These are phyloP conservation scores for Recurvirostra avosetta DNA, from an alignment of 2,113 vertebrate species.

Conservation along the genomic window DNA sequence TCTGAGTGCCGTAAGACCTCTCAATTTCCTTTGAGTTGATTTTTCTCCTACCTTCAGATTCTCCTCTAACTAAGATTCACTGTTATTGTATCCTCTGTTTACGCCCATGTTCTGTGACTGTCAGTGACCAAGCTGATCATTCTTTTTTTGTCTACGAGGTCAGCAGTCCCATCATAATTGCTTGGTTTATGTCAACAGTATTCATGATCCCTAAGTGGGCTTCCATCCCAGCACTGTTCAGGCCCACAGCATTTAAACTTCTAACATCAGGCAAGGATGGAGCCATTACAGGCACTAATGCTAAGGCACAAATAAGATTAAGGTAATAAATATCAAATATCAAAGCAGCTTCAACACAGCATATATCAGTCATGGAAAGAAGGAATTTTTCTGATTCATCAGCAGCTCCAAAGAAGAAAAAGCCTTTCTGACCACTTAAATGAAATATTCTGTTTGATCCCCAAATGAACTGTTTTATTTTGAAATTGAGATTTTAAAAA, in stretches of 20 bases:
- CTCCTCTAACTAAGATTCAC: not conserved
- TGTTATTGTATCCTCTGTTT: not conserved
- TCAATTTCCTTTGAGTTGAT: not conserved
- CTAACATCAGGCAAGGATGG: conserved; percentile 28
- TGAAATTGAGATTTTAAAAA: conserved; percentile 44
- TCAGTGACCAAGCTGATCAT: not conserved
- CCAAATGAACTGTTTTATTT: conserved; percentile 15
- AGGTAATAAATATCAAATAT: conserved; percentile 61
- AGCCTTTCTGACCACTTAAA: conserved; percentile 45
- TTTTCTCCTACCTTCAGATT: not conserved
- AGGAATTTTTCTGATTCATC: conserved; percentile 48
- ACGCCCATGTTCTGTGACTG: not conserved
- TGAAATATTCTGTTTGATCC: conserved; percentile 46
- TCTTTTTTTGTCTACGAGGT: not conserved
- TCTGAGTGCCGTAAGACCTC: not conserved
- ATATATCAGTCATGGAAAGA: conserved; percentile 31
- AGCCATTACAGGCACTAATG: conserved; percentile 5
- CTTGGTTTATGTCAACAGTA: not conserved
- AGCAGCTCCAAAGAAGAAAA: conserved; percentile 41
- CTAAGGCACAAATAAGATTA: conserved; percentile 50
- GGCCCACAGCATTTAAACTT: not conserved
- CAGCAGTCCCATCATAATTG: not conserved
- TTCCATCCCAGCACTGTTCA: not conserved
- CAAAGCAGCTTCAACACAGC: conserved; percentile 43
- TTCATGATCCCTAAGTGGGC: not conserved